Base-by-base conservation (phyloP, 2,797 vertebrate genomes). In the Ambastaia sidthimunki region DNA sequence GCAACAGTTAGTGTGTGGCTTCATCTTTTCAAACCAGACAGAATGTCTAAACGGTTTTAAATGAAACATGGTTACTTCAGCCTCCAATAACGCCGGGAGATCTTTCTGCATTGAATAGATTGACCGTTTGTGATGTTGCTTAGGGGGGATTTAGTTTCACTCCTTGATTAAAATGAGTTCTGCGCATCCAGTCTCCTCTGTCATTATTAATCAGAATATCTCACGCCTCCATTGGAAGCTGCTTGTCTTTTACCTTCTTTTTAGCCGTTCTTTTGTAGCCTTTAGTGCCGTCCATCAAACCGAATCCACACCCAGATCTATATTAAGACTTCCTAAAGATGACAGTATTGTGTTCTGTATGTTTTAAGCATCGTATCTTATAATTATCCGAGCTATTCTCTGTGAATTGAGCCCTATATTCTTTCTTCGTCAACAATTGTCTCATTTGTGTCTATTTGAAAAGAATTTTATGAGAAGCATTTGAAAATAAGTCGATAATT, bases 191-290 rank as follows among this genome's bases (percentile, higher is more conserved):
- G 34, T 62, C 68, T 28, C 47, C 41, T 67, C 71, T 66, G 76
- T 78, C 80, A 73, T 70, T 48, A 77, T 57, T 19, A 82, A 82
- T 82, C 59, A 55, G 34, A 71, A 71, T 48, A 67, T 50, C n/a
- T 59, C 13, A 34, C 19, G 5, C 18, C 25, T 74, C 18, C 15
- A 7, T 15, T 5, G n/a, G 18, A n/a, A 34, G 7, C 12, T 4
- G 13, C 23, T 65, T 12, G 3, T 50, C 59, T 21, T 23, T 52
- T 44, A 52, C 47, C 7, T n/a, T 63, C 4, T 34, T 28, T 34
- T 34, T 11, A 63, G 16, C 7, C 47, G 52, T 48, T 59, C 13
- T 19, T 41, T 18, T n/a, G 2, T 57, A 47, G 21, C 18, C 41
- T 63, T 63, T 18, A 4, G 52, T 48, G 13, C 0, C 5, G 25